A percentile compares a stretch with the other conserved stretches of the same genome.
These are phyloP conservation scores for Physocephala rufipes DNA, from an alignment of 2,888 invertebrate genomes.

Conservation along the genomic window DNA sequence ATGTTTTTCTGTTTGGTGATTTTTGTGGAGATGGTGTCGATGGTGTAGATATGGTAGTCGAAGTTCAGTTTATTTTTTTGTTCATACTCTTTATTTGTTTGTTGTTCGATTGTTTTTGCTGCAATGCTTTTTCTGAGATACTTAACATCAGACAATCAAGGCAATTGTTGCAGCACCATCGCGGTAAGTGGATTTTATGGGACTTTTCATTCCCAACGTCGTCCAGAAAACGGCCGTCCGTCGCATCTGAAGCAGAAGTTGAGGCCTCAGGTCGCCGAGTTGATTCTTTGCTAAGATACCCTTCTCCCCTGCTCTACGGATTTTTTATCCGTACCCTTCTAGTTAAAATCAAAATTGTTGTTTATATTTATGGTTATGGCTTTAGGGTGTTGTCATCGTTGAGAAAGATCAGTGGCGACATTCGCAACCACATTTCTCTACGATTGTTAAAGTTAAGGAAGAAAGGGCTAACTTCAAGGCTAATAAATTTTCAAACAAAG, in stretches of 20 bases:
- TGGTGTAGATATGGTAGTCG: too few relatives aligned
- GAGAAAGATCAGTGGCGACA: not conserved
- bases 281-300: too few relatives aligned
- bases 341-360: not conserved
- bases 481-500: too few relatives aligned
- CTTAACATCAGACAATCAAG: slow-evolving; percentile 1
- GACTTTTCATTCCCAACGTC: not conserved
- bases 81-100: too few relatives aligned
- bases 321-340: not conserved
- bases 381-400: not conserved
- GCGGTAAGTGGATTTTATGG: slow-evolving; percentile 1
- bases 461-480: too few relatives aligned
- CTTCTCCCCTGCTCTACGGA: not conserved
- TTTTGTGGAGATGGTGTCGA: too few relatives aligned
- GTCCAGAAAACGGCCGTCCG: not conserved
- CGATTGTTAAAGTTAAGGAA: too few relatives aligned
- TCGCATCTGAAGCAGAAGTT: too few relatives aligned
- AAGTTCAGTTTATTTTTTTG: too few relatives aligned
- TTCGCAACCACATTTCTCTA: not conserved
- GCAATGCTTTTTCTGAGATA: not conserved
- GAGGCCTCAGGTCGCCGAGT: too few relatives aligned
- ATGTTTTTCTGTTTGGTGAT: too few relatives aligned
- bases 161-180: slow-evolving; percentile 2
- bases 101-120: not conserved
- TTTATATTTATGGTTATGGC: not conserved